Evolutionary conservation across 2,113 vertebrate species (phyloP).

Genomic region (Trogon surrucura): DNA sequence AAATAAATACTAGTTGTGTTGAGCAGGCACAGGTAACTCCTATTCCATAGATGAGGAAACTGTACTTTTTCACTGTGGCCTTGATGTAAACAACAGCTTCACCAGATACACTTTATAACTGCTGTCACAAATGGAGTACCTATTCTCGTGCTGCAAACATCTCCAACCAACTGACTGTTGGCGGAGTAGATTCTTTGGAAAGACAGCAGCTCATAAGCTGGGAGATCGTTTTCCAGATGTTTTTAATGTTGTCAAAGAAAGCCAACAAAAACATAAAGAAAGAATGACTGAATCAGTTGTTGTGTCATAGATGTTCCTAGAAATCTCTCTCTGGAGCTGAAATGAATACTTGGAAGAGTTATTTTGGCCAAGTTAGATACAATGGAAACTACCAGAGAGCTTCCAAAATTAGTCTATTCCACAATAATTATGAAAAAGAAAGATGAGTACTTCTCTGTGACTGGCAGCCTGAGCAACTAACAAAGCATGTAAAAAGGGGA

Average conservation of each 20-base stretch:
- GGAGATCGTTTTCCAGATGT: slow-evolving; percentile 27
- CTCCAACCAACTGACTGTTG: background rate
- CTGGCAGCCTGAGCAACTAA: background rate
- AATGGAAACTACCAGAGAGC: background rate
- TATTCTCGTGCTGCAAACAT: background rate
- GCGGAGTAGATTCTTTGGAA: background rate
- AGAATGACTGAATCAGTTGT: slow-evolving; percentile 17
- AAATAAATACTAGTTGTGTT: background rate
- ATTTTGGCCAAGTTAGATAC: slow-evolving; percentile 1
- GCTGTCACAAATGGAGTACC: background rate
- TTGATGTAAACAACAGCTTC: background rate
- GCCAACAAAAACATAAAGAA: slow-evolving; percentile 40
- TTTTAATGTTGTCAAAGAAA: slow-evolving; percentile 19
- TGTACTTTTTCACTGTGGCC: background rate
- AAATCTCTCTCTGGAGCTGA: slow-evolving; percentile 50
- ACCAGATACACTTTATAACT: background rate
- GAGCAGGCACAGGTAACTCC: background rate
- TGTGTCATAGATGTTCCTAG: slow-evolving; percentile 47
- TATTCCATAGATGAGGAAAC: background rate
- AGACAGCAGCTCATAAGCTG: background rate
- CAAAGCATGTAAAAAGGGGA: background rate
- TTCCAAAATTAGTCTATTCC: slow-evolving; percentile 19
- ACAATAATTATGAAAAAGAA: background rate
- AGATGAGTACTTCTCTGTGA: background rate
- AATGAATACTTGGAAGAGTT: slow-evolving; percentile 22